Evolutionary conservation across 2,797 vertebrate genomes (phyloP).

Genomic region (Schizopygopsis pylzovi): DNA sequence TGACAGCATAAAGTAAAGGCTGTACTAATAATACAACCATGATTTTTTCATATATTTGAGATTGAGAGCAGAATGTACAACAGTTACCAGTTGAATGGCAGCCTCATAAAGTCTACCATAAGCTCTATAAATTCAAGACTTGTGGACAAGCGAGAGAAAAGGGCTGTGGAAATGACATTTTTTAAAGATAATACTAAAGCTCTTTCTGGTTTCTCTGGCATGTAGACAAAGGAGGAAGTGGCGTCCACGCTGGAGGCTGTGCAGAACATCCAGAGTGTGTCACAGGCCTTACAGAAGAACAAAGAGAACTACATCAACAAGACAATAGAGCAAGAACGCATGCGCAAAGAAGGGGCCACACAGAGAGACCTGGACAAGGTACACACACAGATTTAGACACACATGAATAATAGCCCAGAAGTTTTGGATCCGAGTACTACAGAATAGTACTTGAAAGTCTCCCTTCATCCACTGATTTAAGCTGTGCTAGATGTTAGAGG

Average conservation of each 20-base stretch:
- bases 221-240: conserved; percentile 96
- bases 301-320: conserved; percentile 95
- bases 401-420: neutral
- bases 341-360: conserved; percentile 96
- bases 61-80: neutral
- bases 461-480: neutral
- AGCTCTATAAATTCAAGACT: neutral
- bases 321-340: conserved; percentile 91
- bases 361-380: conserved; percentile 97
- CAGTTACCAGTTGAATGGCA: neutral
- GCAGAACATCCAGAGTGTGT: conserved; percentile 93
- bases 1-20: neutral
- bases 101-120: neutral
- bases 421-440: neutral
- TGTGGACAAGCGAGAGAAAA: neutral
- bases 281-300: conserved; percentile 93
- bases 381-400: conserved; percentile 52
- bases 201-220: conserved; percentile 18
- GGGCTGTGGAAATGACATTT: neutral
- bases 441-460: neutral
- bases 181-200: neutral
- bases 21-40: neutral
- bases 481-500: neutral
- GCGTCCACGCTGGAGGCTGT: conserved; percentile 94
- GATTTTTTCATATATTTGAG: neutral